Conservation (phyloP, 2,797 vertebrate genomes). For the Lycodopsis pacificus region DNA sequence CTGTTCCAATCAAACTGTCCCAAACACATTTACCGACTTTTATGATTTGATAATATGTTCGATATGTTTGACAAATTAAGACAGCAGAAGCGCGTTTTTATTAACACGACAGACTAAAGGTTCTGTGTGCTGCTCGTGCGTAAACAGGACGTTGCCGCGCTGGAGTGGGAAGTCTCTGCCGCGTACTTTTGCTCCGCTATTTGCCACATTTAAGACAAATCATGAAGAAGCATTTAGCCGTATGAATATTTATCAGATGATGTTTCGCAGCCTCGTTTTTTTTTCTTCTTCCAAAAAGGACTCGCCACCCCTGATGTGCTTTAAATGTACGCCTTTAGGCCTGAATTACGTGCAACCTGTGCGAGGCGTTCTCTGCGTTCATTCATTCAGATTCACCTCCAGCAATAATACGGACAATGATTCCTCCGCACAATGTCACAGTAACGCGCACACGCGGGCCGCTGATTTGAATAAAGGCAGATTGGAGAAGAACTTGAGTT, state of each 20-base stretch:
- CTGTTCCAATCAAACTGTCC: background rate
- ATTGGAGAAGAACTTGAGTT: conserved; percentile 3
- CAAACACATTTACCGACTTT: background rate
- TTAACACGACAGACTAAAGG: too few relatives aligned
- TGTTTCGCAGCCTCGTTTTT: conserved; percentile 60
- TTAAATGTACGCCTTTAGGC: conserved; percentile 62
- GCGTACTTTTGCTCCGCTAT: conserved; percentile 50
- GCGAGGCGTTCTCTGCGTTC: conserved; percentile 63
- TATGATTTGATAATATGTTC: background rate
- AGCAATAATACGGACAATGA: conserved; percentile 13
- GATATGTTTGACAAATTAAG: background rate
- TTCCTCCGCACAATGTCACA: background rate
- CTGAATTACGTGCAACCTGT: conserved; percentile 60
- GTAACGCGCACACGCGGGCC: background rate
- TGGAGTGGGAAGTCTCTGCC: conserved; percentile 76
- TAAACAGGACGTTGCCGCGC: conserved; percentile 43
- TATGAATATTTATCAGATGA: conserved; percentile 86
- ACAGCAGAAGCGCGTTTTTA: background rate
- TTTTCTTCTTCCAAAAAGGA: conserved; percentile 25
- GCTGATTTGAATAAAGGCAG: conserved; percentile 52
- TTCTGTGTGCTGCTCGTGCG: conserved; percentile 23
- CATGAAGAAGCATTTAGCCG: conserved; percentile 62
- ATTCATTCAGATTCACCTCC: conserved; percentile 29
- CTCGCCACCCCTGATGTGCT: conserved; percentile 58
- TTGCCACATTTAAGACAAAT: conserved; percentile 74